phyloP scores from a whole-genome alignment of 2,113 vertebrate species.

The Eulemur macaco region DNA sequence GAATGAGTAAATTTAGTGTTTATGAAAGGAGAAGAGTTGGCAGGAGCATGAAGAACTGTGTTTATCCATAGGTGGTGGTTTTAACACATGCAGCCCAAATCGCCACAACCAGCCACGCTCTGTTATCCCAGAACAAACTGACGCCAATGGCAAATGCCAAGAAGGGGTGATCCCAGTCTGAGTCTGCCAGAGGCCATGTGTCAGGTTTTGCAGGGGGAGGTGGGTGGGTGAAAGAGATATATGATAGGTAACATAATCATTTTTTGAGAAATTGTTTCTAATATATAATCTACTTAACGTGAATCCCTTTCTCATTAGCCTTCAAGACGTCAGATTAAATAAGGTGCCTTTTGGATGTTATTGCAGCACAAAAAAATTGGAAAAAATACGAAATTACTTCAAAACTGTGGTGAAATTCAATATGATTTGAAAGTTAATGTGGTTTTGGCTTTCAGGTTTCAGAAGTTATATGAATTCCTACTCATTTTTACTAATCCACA shows the following conservation, averaged over 20 bases:
- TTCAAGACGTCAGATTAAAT: background rate
- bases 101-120: background rate
- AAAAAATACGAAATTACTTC: background rate
- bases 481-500: background rate
- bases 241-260: background rate
- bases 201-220: background rate
- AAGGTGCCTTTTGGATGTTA: background rate
- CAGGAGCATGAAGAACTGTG: background rate
- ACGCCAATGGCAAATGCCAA: background rate
- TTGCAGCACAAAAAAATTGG: background rate
- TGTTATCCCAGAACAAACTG: background rate
- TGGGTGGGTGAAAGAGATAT: background rate
- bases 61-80: constrained; percentile 33
- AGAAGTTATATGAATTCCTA: background rate
- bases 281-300: background rate
- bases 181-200: background rate
- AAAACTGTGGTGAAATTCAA: background rate
- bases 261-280: background rate
- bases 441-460: constrained; percentile 11
- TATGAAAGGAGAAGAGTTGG: constrained; percentile 44
- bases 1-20: constrained; percentile 49
- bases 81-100: background rate
- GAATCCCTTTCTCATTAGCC: background rate
- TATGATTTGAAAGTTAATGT: background rate
- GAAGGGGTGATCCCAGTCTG: background rate